A percentile compares a stretch with the other conserved stretches of the same genome.
Conservation (phyloP, 2,888 invertebrate genomes). For the Melangyna quadrimaculata region DNA sequence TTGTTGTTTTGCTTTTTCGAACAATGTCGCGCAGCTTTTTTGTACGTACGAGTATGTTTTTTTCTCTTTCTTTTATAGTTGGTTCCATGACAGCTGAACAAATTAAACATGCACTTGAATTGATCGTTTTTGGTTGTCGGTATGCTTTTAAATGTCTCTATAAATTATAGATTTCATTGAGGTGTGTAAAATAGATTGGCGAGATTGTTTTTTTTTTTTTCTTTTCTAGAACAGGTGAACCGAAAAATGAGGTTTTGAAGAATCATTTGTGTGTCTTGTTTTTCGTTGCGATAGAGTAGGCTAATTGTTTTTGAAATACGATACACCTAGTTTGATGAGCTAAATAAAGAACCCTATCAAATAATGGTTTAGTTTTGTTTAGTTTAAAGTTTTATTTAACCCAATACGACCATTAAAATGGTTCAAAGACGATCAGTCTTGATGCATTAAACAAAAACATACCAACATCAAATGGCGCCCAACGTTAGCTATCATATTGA, state of each 20-base stretch:
- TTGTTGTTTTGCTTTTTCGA: neutral
- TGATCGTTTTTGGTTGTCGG: conserved; percentile 52
- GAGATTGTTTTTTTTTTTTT: neutral
- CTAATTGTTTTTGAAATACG: neutral
- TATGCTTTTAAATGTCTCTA: conserved; percentile 24
- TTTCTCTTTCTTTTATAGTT: conserved; percentile 13
- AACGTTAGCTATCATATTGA: neutral
- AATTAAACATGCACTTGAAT: conserved; percentile 62
- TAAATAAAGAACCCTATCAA: neutral
- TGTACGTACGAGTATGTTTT: neutral
- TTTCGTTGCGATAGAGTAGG: neutral
- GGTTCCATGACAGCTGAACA: conserved; percentile 62
- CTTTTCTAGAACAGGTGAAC: neutral
- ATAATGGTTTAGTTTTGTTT: too few relatives aligned
- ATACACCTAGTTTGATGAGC: too few relatives aligned
- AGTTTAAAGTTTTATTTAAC: too few relatives aligned
- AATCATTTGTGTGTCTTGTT: neutral
- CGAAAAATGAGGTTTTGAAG: neutral
- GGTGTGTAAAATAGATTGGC: conserved; percentile 5
- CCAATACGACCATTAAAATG: too few relatives aligned
- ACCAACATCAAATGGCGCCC: neutral
- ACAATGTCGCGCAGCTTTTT: conserved; percentile 43
- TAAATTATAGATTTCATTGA: conserved; percentile 16
- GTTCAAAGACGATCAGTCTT: too few relatives aligned
- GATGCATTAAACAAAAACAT: too few relatives aligned